Conservation (phyloP, 2,888 invertebrate genomes). For the Dinocampus coccinellae region DNA sequence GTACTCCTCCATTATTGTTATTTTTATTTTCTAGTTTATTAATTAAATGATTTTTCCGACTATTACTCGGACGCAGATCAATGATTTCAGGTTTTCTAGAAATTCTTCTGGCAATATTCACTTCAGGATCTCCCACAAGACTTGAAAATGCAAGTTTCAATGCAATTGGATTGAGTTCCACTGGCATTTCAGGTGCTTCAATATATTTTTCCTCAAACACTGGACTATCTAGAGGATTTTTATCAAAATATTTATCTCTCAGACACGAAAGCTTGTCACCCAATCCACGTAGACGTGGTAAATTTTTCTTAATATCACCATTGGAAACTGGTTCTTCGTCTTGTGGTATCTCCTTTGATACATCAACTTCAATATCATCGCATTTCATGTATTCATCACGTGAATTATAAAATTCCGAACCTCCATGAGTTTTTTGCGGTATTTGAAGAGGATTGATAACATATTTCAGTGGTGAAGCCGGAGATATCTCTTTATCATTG, state of each 20-base stretch:
- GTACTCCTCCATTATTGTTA: constrained; percentile 12
- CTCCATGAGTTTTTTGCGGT: constrained; percentile 76
- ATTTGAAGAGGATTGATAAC: constrained; percentile 76
- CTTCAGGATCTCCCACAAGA: constrained; percentile 50
- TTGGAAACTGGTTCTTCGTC: constrained; percentile 54
- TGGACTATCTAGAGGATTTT: constrained; percentile 82
- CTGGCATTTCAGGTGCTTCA: constrained; percentile 54
- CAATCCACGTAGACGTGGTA: constrained; percentile 73
- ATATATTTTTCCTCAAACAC: constrained; percentile 72
- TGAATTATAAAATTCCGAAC: constrained; percentile 81
- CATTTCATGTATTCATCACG: constrained; percentile 67
- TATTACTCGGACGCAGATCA: constrained; percentile 24
- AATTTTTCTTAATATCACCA: constrained; percentile 51
- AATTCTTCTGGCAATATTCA: constrained; percentile 47
- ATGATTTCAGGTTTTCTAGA: constrained; percentile 58
- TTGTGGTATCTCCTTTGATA: constrained; percentile 59
- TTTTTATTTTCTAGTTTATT: constrained; percentile 24
- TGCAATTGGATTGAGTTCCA: constrained; percentile 50
- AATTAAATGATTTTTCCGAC: constrained; percentile 19
- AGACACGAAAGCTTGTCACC: constrained; percentile 83
- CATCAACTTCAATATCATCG: constrained; percentile 62
- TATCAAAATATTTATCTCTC: constrained; percentile 81
- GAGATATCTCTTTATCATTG: constrained; percentile 67
- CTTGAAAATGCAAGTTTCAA: constrained; percentile 54
- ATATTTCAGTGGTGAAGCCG: constrained; percentile 77